These are phyloP conservation scores for Heliornis fulica DNA, from an alignment of 2,113 vertebrate genomes.

Conservation along the genomic window DNA sequence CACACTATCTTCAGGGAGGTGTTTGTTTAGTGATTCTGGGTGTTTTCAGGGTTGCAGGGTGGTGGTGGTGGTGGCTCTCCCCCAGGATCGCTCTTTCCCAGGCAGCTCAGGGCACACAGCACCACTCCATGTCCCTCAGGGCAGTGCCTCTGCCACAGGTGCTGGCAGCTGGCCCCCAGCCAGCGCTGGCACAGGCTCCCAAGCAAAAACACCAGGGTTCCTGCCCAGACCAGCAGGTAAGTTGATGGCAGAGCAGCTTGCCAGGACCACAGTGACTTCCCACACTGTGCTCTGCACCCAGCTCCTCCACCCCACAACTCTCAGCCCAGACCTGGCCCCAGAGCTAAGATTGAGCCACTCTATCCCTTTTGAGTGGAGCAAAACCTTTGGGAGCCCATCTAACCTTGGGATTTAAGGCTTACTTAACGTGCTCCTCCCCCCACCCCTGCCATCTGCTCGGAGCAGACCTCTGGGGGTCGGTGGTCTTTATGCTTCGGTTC, in stretches of 20 bases:
- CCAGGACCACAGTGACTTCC: background rate
- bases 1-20: rapidly evolving
- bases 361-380: rapidly evolving
- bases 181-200: background rate
- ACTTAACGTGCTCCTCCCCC: background rate
- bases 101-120: background rate
- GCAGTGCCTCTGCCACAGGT: too few species aligned
- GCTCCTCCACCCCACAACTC: background rate
- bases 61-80: background rate
- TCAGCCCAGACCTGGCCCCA: background rate
- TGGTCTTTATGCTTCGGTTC: too few species aligned
- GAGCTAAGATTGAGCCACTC: too few species aligned
- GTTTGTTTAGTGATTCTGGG: background rate
- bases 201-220: too few species aligned
- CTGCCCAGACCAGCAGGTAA: rapidly evolving
- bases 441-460: rapidly evolving
- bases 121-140: background rate
- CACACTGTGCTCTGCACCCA: too few species aligned
- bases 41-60: background rate
- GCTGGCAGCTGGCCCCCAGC: too few species aligned
- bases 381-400: background rate
- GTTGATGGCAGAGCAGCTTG: background rate
- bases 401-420: background rate
- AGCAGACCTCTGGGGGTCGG: too few species aligned
- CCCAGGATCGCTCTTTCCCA: background rate